Evolutionary conservation across 1,140 invertebrate species (phyloP).

Genomic region (Trachymyrmex septentrionalis): DNA sequence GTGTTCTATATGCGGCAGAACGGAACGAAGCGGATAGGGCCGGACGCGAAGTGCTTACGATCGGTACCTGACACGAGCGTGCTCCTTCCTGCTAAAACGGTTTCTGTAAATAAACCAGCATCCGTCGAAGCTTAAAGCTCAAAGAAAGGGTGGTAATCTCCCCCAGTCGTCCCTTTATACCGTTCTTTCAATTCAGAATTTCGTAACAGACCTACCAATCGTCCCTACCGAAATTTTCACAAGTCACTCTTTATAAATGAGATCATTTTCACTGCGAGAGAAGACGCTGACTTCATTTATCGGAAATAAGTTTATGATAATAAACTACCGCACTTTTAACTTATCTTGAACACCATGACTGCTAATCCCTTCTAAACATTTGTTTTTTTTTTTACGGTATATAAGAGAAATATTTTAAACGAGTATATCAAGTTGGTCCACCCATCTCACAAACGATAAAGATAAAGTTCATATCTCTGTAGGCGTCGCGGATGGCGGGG

Average conservation of each 20-base stretch:
- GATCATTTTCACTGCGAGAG: not conserved
- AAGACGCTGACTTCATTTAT: not conserved
- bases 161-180: not conserved
- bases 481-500: not conserved
- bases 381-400: too few species aligned
- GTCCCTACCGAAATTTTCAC: not conserved
- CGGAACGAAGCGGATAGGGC: constrained; percentile 61
- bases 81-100: constrained; percentile 71
- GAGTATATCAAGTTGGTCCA: constrained; percentile 1
- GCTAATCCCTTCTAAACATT: not conserved
- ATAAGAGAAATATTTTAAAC: not conserved
- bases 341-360: not conserved
- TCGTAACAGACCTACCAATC: not conserved
- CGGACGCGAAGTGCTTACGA: constrained; percentile 71
- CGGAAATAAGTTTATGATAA: not conserved
- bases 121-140: constrained; percentile 49
- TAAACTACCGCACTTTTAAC: not conserved
- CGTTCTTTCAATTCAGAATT: constrained; percentile 8
- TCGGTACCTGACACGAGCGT: constrained; percentile 71
- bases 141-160: constrained; percentile 9
- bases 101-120: constrained; percentile 75
- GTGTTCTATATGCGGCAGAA: constrained; percentile 78
- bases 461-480: constrained; percentile 43
- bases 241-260: not conserved
- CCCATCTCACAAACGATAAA: constrained; percentile 12